Conservation (phyloP, 2,797 vertebrate genomes). For the Cossypha polioptera region DNA sequence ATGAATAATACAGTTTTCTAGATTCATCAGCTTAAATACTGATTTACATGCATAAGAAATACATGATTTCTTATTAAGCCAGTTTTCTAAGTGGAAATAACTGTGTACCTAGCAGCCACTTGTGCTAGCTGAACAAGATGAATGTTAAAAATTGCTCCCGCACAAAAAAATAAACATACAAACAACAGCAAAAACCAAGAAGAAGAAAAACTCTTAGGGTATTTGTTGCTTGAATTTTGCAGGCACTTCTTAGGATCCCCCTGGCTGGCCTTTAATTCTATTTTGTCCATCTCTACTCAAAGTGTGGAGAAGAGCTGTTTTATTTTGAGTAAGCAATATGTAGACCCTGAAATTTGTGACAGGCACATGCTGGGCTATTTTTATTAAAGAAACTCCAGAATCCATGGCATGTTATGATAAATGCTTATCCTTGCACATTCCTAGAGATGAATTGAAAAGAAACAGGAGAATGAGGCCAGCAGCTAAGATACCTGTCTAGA, state of each 20-base stretch:
- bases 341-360: background rate
- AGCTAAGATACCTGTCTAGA: background rate
- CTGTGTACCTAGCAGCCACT: background rate
- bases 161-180: background rate
- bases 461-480: background rate
- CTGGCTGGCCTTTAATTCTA: background rate
- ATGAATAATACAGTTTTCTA: background rate
- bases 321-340: background rate
- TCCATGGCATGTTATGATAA: slow-evolving; percentile 20
- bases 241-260: background rate
- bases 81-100: background rate
- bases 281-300: background rate
- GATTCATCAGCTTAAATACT: background rate
- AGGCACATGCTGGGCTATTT: slow-evolving; percentile 49
- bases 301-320: background rate
- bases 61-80: background rate
- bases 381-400: slow-evolving; percentile 59
- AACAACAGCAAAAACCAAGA: background rate
- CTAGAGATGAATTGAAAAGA: background rate
- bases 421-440: slow-evolving; percentile 51
- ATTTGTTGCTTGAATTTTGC: background rate
- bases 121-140: background rate
- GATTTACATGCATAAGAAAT: too few relatives aligned
- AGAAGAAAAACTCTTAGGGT: background rate
- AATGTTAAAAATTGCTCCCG: background rate